Evolutionary conservation across 2,888 invertebrate genomes (phyloP), one percentile per base, ranked within the genome.

Genomic region (Temnothorax unifasciatus): DNA sequence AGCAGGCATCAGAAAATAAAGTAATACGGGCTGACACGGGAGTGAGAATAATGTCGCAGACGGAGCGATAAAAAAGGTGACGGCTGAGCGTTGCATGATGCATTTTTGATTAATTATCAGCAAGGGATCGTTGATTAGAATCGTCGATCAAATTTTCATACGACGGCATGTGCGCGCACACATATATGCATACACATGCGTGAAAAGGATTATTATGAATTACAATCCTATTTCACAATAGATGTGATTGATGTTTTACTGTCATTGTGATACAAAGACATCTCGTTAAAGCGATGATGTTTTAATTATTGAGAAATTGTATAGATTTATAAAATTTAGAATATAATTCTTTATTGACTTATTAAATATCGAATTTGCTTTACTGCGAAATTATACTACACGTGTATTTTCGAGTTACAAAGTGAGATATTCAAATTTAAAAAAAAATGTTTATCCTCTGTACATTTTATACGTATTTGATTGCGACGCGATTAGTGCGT

Each of bases 21-120:
- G 86, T 85, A 87, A 88, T 84, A 82, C 81, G 54, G 57, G 34
- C 82, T 82, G 88, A 88, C 79, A 77, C 73, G 71, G 69, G 34
- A 87, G 87, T 84, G 87, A 89, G 90, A 92, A 92, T 90, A 87
- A 91, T 91, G 91, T 92, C 92, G 89, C 87, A 34, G 76, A 38
- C 50, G 61, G 71, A 61, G 81, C 41, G 68, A 82, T 84, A 84
- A 83, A 82, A 69, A 74, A 82, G 29, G 6, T 25, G 71, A 71
- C 18, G 71, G 11, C 18, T 47, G 71, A 71, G 44, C 61, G 18
- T 29, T 34, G 38, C 13, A n/a, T 69, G 29, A 79, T 79, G 44
- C 79, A 79, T 59, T 79, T 59, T 44, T 73, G 59, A 79, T 79
- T 79, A 73, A 59, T 73, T 73, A 59, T 73, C 79, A 41, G 21